phyloP scores from a whole-genome alignment of 2,113 vertebrate genomes.

The Engraulis encrasicolus region DNA sequence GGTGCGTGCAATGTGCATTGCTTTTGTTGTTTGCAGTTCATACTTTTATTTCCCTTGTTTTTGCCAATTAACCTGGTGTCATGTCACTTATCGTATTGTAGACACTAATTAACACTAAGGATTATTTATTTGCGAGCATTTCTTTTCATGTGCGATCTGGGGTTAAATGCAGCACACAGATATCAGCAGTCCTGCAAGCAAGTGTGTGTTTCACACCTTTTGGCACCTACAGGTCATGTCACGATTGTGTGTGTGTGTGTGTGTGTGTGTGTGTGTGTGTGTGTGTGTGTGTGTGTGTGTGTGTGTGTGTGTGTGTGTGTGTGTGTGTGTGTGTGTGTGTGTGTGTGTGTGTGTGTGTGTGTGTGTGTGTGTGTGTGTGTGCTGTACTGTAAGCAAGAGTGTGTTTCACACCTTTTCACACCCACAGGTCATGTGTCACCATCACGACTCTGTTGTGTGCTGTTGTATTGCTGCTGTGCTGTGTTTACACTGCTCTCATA shows the following conservation, averaged over 20 bases:
- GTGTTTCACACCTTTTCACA: too few species aligned
- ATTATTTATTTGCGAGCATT: neutral
- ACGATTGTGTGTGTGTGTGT: too few species aligned
- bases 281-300: slow-evolving; percentile 23
- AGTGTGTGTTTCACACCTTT: too few species aligned
- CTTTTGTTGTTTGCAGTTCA: neutral
- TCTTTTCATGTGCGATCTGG: neutral
- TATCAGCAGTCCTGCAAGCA: neutral
- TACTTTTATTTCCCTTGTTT: neutral
- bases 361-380: too few species aligned
- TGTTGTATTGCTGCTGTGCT: too few species aligned
- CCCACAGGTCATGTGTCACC: too few species aligned
- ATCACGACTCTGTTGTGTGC: too few species aligned
- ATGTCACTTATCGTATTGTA: neutral
- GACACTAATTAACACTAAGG: neutral
- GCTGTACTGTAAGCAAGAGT: too few species aligned
- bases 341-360: too few species aligned
- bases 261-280: slow-evolving; percentile 22
- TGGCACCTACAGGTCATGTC: too few species aligned
- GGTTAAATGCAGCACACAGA: neutral
- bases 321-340: too few species aligned
- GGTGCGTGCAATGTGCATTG: neutral
- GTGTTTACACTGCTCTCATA: neutral
- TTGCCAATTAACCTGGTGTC: neutral
- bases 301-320: too few species aligned